Evolutionary conservation across 2,797 vertebrate genomes (phyloP).

Genomic region (Falco columbarius): DNA sequence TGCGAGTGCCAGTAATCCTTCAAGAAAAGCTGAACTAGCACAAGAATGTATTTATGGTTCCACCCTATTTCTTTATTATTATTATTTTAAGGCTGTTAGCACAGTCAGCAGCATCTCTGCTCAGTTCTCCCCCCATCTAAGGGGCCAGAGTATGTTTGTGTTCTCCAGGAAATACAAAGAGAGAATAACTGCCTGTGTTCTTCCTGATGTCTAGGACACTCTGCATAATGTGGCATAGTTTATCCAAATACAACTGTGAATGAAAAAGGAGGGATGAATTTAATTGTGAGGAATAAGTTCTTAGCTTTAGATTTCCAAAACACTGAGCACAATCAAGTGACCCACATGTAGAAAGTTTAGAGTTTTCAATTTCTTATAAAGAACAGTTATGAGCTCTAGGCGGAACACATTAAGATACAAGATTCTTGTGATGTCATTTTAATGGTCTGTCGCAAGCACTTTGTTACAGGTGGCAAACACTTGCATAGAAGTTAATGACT

Average conservation of each 20-base stretch:
- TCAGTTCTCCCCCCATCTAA: not conserved
- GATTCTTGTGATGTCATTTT: not conserved
- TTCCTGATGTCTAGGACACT: not conserved
- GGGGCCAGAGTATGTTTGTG: not conserved
- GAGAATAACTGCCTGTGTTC: not conserved
- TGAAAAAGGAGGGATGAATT: not conserved
- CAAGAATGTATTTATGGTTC: not conserved
- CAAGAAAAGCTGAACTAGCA: not conserved
- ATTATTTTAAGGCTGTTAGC: not conserved
- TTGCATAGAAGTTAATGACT: not conserved
- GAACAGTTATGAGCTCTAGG: not conserved
- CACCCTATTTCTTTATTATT: not conserved
- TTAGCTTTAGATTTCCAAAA: not conserved
- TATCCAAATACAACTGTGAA: not conserved
- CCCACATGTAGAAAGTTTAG: not conserved
- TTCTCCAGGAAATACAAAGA: not conserved
- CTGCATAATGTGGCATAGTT: not conserved
- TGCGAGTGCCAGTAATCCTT: not conserved
- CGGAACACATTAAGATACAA: not conserved
- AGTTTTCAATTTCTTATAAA: not conserved
- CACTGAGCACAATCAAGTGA: not conserved
- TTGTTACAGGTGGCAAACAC: not conserved
- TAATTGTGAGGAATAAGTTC: not conserved
- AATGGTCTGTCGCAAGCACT: not conserved
- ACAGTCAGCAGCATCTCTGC: not conserved